A percentile compares a stretch with the other conserved stretches of the same genome.
Evolutionary conservation across 2,113 vertebrate species (phyloP).

Genomic region (Telmatochromis sp.): DNA sequence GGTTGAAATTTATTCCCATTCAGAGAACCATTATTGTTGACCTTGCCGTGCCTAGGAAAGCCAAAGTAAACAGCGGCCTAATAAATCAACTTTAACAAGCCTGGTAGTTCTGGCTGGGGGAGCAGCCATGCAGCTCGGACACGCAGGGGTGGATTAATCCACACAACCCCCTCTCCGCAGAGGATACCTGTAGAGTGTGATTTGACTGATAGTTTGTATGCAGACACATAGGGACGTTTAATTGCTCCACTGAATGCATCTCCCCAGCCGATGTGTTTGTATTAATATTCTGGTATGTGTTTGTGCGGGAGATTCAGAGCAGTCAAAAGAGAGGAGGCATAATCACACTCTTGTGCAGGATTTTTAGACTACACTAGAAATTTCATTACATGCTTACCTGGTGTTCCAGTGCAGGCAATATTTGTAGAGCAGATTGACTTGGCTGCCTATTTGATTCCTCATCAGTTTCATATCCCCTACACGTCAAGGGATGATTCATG

Average conservation of each 20-base stretch:
- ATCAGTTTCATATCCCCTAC: conserved; percentile 52
- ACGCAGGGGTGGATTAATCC: conserved; percentile 64
- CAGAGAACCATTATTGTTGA: conserved; percentile 75
- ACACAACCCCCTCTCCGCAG: conserved; percentile 48
- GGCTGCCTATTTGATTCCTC: conserved; percentile 53
- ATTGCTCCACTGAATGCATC: conserved; percentile 67
- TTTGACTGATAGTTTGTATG: conserved; percentile 66
- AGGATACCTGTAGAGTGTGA: conserved; percentile 68
- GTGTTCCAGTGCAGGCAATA: conserved; percentile 54
- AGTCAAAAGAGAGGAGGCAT: conserved; percentile 42
- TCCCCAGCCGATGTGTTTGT: conserved; percentile 48
- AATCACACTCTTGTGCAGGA: conserved; percentile 51
- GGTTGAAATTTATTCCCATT: conserved; percentile 74
- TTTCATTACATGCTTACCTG: conserved; percentile 69
- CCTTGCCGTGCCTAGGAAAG: conserved; percentile 71
- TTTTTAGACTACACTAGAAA: conserved; percentile 51
- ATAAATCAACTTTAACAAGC: conserved; percentile 81
- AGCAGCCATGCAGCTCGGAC: conserved; percentile 58
- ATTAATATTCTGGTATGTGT: conserved; percentile 44
- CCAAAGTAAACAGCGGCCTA: conserved; percentile 72
- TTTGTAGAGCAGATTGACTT: conserved; percentile 59
- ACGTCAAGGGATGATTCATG: conserved; percentile 59
- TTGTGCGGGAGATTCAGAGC: conserved; percentile 44
- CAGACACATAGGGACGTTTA: conserved; percentile 61
- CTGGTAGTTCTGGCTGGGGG: conserved; percentile 48